These are phyloP conservation scores for Cephus sareptanus DNA, from an alignment of 2,888 invertebrate species.

Conservation along the genomic window DNA sequence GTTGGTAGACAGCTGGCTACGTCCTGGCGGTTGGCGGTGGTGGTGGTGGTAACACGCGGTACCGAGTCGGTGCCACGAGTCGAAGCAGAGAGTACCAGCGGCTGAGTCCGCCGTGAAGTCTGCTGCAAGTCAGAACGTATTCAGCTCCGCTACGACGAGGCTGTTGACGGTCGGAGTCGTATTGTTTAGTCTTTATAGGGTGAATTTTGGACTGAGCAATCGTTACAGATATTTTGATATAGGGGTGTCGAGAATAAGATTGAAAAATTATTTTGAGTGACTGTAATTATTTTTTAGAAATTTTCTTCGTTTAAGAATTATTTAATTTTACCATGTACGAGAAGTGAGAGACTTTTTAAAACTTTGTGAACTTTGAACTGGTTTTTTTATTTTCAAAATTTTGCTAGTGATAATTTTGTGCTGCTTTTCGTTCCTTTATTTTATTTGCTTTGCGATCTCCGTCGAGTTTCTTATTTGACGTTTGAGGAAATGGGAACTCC, in stretches of 20 bases:
- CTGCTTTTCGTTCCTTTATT: background rate
- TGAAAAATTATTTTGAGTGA: background rate
- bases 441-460: background rate
- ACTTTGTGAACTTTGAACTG: no score
- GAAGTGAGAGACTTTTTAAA: background rate
- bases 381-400: no score
- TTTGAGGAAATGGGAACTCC: background rate
- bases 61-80: constrained; percentile 34
- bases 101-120: constrained; percentile 37
- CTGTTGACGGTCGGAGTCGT: background rate
- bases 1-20: background rate
- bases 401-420: background rate
- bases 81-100: constrained; percentile 25
- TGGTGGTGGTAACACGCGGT: constrained; percentile 44
- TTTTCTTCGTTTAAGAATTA: background rate
- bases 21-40: constrained; percentile 1
- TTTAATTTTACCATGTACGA: background rate
- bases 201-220: background rate
- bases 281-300: background rate
- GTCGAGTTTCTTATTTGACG: background rate
- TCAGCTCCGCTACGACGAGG: background rate
- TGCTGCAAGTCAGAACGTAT: constrained; percentile 34
- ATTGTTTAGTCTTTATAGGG: background rate
- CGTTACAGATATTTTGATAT: background rate
- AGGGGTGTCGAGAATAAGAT: background rate